Conservation (phyloP, 2,888 invertebrate genomes). For the Bombylius major region DNA sequence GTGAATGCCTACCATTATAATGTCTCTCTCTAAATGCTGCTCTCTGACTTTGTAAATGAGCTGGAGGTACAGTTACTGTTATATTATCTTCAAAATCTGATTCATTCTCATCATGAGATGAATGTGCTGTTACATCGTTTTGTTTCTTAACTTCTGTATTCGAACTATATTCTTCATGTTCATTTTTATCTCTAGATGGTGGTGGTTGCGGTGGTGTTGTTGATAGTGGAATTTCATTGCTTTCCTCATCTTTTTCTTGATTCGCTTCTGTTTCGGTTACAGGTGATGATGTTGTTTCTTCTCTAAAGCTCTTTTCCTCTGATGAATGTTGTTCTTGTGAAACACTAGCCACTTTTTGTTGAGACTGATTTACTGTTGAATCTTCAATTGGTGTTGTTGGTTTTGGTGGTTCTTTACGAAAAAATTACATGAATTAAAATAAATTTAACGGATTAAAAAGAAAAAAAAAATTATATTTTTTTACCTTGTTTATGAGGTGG, state of each 20-base stretch:
- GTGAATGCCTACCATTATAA: constrained; percentile 16
- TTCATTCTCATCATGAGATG: constrained; percentile 30
- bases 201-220: too few relatives aligned
- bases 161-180: constrained; percentile 1
- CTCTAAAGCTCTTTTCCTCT: background rate
- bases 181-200: constrained; percentile 1
- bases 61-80: constrained; percentile 44
- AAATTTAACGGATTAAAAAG: background rate
- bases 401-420: constrained; percentile 1
- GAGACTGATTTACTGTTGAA: background rate
- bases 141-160: constrained; percentile 6
- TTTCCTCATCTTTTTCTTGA: background rate
- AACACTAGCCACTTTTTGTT: background rate
- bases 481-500: constrained; percentile 15
- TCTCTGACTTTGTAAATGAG: constrained; percentile 21
- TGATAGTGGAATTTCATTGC: too few relatives aligned
- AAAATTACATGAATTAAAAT: background rate
- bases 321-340: background rate
- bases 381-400: background rate
- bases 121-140: constrained; percentile 6
- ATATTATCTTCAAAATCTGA: constrained; percentile 49
- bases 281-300: background rate
- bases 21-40: constrained; percentile 15
- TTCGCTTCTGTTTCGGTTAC: background rate
- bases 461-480: background rate